These are phyloP conservation scores for Eurypyga helias DNA, from an alignment of 2,113 vertebrate species.

Conservation along the genomic window DNA sequence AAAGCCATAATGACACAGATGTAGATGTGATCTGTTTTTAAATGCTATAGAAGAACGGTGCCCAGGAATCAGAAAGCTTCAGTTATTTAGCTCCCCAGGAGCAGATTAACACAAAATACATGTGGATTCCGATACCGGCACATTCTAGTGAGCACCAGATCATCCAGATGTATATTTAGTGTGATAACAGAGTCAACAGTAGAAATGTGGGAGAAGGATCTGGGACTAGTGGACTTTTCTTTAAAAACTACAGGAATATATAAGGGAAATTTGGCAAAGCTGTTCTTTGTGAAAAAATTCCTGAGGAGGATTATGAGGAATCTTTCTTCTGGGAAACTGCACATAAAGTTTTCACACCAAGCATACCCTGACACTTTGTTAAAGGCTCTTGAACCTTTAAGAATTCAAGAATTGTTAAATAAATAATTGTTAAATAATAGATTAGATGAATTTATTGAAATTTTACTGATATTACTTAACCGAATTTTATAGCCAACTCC, in stretches of 20 bases:
- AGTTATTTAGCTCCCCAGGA: neutral
- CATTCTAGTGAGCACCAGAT: neutral
- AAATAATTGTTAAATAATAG: too few species aligned
- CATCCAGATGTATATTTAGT: neutral
- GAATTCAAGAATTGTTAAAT: too few species aligned
- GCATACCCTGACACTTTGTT: neutral
- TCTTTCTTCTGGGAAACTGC: neutral
- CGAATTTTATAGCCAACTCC: neutral
- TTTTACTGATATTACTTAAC: neutral
- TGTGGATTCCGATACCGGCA: neutral
- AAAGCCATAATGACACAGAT: slow-evolving; percentile 45
- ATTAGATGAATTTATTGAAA: neutral
- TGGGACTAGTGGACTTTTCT: neutral
- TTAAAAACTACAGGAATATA: neutral
- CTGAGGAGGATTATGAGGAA: neutral
- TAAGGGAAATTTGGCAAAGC: neutral
- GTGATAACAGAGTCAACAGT: neutral
- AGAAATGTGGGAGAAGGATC: neutral
- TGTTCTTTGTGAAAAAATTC: neutral
- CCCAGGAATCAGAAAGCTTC: neutral
- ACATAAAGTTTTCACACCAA: neutral
- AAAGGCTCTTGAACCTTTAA: neutral
- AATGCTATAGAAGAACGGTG: slow-evolving; percentile 9
- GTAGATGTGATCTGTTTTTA: slow-evolving; percentile 33
- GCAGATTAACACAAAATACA: neutral